A percentile compares a stretch with the other conserved stretches of the same genome.
These are phyloP conservation scores for Anhinga rufa DNA, from an alignment of 2,113 vertebrate species.

Conservation along the genomic window DNA sequence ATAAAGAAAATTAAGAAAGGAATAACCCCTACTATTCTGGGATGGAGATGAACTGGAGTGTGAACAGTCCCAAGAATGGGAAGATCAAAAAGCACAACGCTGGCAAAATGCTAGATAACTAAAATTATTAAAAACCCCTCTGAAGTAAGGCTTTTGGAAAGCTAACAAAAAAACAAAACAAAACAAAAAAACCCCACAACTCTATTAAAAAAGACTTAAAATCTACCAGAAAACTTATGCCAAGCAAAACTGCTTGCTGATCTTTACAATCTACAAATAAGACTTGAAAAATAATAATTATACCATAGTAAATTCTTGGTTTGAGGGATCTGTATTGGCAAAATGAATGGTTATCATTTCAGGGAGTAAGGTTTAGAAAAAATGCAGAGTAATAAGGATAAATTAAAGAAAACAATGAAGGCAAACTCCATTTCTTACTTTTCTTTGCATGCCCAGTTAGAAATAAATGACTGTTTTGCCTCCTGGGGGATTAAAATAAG, in stretches of 20 bases:
- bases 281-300: conserved; percentile 20
- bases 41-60: not conserved
- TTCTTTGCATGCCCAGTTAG: conserved; percentile 25
- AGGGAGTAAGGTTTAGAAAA: not conserved
- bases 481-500: conserved; percentile 57
- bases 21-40: not conserved
- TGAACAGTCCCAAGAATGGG: not conserved
- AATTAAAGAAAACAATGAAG: conserved; percentile 27
- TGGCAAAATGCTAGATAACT: not conserved
- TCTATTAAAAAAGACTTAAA: not conserved
- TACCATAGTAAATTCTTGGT: not conserved
- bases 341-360: conserved; percentile 19
- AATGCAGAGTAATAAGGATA: conserved; percentile 1
- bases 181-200: not conserved
- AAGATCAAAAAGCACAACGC: not conserved
- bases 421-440: conserved; percentile 21
- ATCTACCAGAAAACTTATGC: not conserved
- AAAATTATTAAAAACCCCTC: not conserved
- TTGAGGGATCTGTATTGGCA: not conserved
- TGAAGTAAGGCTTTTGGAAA: not conserved
- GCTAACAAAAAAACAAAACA: not conserved
- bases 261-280: not conserved
- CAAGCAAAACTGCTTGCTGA: not conserved
- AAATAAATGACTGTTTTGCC: conserved; percentile 49
- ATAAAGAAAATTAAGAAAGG: not conserved